These are phyloP conservation scores for Sepiola atlantica DNA, from an alignment of 2,888 invertebrate genomes.

Conservation along the genomic window DNA sequence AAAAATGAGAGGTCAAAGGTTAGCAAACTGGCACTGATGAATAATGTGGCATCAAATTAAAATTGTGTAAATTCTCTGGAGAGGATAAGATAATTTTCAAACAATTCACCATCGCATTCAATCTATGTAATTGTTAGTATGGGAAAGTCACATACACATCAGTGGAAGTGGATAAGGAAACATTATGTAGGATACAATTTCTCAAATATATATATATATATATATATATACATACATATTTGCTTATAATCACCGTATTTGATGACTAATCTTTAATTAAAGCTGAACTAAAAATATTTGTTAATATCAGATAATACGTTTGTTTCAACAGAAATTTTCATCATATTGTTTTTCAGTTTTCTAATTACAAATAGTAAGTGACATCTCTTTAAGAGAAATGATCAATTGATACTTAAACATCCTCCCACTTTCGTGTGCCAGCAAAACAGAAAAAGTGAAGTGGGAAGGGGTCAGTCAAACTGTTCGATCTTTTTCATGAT, in stretches of 20 bases:
- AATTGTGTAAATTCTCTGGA: neutral
- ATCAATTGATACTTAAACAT: too few relatives aligned
- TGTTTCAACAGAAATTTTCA: too few relatives aligned
- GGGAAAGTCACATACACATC: neutral
- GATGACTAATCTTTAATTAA: neutral
- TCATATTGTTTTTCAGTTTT: too few relatives aligned
- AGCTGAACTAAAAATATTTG: neutral
- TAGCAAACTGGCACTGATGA: neutral
- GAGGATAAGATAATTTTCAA: neutral
- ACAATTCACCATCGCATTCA: neutral
- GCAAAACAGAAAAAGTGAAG: too few relatives aligned
- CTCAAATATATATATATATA: too few relatives aligned
- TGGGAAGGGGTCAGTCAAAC: too few relatives aligned
- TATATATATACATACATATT: too few relatives aligned
- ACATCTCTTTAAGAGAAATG: too few relatives aligned
- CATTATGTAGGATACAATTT: neutral
- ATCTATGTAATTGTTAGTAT: neutral
- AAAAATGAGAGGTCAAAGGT: neutral
- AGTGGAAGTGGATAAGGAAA: neutral
- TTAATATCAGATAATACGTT: neutral
- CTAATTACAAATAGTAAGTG: too few relatives aligned
- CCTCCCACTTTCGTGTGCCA: too few relatives aligned
- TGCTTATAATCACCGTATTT: too few relatives aligned
- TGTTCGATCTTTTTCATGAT: too few relatives aligned
- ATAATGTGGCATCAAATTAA: neutral